Base-by-base conservation (phyloP, 1,140 invertebrate genomes). In the Bicyclus anynana region DNA sequence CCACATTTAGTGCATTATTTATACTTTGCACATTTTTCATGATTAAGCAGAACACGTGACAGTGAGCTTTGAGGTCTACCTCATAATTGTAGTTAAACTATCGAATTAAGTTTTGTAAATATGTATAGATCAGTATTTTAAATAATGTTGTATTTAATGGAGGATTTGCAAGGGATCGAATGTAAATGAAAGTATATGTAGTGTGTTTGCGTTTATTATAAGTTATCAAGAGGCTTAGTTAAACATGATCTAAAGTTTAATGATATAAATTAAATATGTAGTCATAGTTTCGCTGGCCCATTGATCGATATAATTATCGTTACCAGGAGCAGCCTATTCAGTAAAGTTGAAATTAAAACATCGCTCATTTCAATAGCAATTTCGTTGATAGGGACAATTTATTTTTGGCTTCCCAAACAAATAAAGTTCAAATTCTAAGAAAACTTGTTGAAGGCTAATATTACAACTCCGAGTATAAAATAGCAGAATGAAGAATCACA, bases 41-140 rank as follows among this genome's bases (percentile, higher is more conserved):
- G 63, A 52, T 46, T 18, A 69, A 42, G 23, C 69, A 57, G 51
- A 69, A 69, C 35, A 65, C 74, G 70, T 83, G 72, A 78, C 69
- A 65, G 3, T 56, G 35, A 35, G 49, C 42, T 50, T 46, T 46
- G 48, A 66, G 60, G 64, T 63, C 59, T 78, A 78, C 73, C 68
- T 72, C 67, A 62, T 40, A 40, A n/a, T 38, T 7, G n/a, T 52
- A 37, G 13, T 21, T 12, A 21, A 44, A 18, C 5, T 21, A 20
- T n/a, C n/a, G 18, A 10, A 10, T 21, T 21, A 7, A 20, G 2
- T 16, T 10, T 2, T 44, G 17, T 20, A 26, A 16, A 21, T 10
- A 48, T 47, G 40, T 72, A 65, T 71, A 67, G 53, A 74, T 65
- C 65, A 68, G 69, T 68, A 71, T 59, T 52, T 47, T 37, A 26